Percentiles rank a stretch among this genome's conserved stretches.
These are phyloP conservation scores for Genyomyrus donnyi DNA, from an alignment of 2,113 vertebrate species.

Conservation along the genomic window DNA sequence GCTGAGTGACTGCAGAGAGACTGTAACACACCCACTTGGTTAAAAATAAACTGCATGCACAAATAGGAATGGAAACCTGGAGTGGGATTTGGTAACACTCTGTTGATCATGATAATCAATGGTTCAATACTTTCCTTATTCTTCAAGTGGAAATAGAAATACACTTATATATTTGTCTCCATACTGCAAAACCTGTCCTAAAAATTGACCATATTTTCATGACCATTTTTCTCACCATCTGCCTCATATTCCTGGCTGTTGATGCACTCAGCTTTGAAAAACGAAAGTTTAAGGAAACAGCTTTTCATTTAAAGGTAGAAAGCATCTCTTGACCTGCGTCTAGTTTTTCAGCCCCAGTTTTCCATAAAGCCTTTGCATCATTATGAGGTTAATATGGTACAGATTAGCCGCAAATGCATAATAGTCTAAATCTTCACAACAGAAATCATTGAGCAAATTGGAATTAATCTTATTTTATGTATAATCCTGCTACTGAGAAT, in stretches of 20 bases:
- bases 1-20: neutral
- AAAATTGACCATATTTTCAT: neutral
- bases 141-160: constrained; percentile 78
- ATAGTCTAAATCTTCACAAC: neutral
- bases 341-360: neutral
- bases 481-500: neutral
- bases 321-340: neutral
- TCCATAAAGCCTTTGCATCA: neutral
- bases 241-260: neutral
- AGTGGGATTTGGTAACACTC: constrained; percentile 93
- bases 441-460: neutral
- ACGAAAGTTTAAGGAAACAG: neutral
- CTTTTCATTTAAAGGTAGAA: neutral
- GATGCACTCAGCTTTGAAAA: neutral
- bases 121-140: constrained; percentile 98
- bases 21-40: neutral
- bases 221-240: neutral
- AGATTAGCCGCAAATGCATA: neutral
- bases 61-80: constrained; percentile 82
- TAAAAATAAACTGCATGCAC: constrained; percentile 44
- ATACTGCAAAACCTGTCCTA: neutral
- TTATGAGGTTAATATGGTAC: neutral
- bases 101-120: constrained; percentile 95
- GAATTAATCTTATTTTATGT: neutral
- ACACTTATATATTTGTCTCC: constrained; percentile 35